Conservation (phyloP, 2,888 invertebrate species). For the Pristionchus exspectatus region DNA sequence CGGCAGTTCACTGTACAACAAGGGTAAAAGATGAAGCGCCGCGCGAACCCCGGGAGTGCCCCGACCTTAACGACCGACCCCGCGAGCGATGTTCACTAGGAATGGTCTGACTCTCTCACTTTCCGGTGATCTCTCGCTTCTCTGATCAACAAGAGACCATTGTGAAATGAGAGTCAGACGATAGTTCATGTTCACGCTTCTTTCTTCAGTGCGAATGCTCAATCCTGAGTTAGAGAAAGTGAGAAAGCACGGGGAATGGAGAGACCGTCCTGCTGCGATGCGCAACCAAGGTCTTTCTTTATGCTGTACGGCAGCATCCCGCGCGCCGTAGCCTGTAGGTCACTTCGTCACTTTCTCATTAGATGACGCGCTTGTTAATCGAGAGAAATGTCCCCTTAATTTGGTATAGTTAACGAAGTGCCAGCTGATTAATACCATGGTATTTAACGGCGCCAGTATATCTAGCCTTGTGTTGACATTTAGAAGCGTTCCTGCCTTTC, state of each 20-base stretch:
- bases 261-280: neutral
- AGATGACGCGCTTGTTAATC: neutral
- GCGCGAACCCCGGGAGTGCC: neutral
- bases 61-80: neutral
- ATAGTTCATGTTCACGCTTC: neutral
- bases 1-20: neutral
- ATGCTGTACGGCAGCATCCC: neutral
- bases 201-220: neutral
- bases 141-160: too few species aligned
- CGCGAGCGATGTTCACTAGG: neutral
- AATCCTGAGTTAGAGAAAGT: too few species aligned
- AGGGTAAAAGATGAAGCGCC: neutral
- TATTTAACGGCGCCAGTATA: too few species aligned
- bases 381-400: too few species aligned
- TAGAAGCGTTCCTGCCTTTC: neutral
- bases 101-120: too few species aligned
- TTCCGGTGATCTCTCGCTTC: too few species aligned
- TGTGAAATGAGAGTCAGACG: too few species aligned
- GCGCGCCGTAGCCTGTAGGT: neutral
- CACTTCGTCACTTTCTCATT: neutral
- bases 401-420: too few species aligned
- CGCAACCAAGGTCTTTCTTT: slow-evolving; percentile 1
- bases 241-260: neutral
- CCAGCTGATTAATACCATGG: too few species aligned
- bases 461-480: neutral